Base-by-base conservation (phyloP, 2,113 vertebrate species). In the Odocoileus virginianus region DNA sequence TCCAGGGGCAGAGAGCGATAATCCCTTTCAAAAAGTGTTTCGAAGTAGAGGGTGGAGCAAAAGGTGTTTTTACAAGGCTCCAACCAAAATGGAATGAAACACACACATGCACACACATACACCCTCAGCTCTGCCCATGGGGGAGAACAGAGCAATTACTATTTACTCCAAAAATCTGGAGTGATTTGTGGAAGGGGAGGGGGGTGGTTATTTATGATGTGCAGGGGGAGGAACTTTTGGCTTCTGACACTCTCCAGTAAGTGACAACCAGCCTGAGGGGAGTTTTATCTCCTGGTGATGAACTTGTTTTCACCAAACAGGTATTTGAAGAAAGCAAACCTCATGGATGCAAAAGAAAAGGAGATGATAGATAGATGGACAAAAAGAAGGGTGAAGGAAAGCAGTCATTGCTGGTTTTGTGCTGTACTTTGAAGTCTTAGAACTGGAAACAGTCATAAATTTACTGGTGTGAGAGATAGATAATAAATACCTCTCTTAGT, bases 61-160 rank as follows among this genome's bases (percentile, higher is more conserved):
- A 95, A 96, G 95, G 28, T 36, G 92, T 54, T 87, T 82, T 97
- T 95, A 97, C 58, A 98, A 95, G 95, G 33, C 3, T 87, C 52
- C 93, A 87, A 5, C 81, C 94, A 86, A 64, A 87, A 45, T 45
- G 19, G 92, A 83, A 98, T 98, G 94, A 98, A 90, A 94, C 94
- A 91, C 97, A 88, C 47, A 61, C 55, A 87, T 78, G 83, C 98
- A 98, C 98, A 85, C 92, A 90, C 96, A 98, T 76, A 95, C 94
- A 91, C 95, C 96, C 97, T 97, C 97, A 95, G 96, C 97, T 57
- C 91, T 98, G 98, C 98, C 98, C 97, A 97, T 36, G 23, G 98
- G 98, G 98, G 97, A 91, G 97, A 98, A 96, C 87, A 96, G 97
- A 97, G 95, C 97, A 98, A 98, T 98, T 98, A 98, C 98, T 98